Evolutionary conservation across 2,797 vertebrate genomes (phyloP), one percentile per base, ranked within the genome.

Genomic region (Echeneis naucrates): DNA sequence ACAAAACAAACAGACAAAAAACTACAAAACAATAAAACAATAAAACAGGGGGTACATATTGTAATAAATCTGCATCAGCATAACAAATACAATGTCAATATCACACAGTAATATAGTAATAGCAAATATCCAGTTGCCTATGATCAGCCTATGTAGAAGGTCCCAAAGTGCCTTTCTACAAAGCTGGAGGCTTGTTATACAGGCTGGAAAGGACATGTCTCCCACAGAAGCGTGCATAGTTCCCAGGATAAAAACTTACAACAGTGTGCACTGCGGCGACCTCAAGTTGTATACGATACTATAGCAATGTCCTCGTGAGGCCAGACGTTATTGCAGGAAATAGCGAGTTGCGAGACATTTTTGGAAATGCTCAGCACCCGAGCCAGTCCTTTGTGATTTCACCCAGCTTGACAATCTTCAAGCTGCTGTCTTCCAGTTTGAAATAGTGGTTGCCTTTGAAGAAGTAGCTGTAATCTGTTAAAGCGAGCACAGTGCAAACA

Each of bases 311-410:
- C 84, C 77, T 87, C 65, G 19, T 61, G 26, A 81, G 82, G 83
- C 78, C 78, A 85, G 81, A 79, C 87, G 68, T 87, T 85, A 80
- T 71, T 57, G 70, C 72, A 64, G 69, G 69, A 78, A 73, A 53
- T 42, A 55, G 69, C 78, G 69, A 76, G 70, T 54, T 69, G 72
- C 8, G 53, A 69, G 85, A 73, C 84, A 79, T 72, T 82, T n/a
- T 63, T 27, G 19, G 35, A 78, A 63, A 50, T 47, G 82, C 91
- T 97, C 94, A 99, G 93, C 98, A 99, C 76, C 95, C 96, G 65
- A 99, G 94, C 98, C 97, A 99, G 90, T 99, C 98, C 38, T 95
- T 94, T 92, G 95, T 98, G 90, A 99, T 94, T 90, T 97, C 96
- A 51, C 98, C 98, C 42, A 99, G 92, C 93, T 98, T 98, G 77